Evolutionary conservation across 1,140 invertebrate genomes (phyloP).

Genomic region (Ooceraea biroi): DNA sequence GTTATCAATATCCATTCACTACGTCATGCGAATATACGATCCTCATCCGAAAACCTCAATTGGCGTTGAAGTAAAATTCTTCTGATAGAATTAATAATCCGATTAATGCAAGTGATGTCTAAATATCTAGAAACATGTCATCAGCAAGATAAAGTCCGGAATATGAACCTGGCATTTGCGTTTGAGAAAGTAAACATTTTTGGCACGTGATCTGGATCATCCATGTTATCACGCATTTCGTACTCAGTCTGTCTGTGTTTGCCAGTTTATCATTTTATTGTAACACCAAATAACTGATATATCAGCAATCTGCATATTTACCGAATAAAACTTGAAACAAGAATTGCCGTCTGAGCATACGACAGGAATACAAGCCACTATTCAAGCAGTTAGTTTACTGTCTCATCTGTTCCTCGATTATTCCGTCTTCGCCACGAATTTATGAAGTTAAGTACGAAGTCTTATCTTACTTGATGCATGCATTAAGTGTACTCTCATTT

Average conservation of each 20-base stretch:
- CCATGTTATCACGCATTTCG: too few species aligned
- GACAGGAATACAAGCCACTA: neutral
- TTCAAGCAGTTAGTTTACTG: neutral
- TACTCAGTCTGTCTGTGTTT: too few species aligned
- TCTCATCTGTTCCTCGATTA: neutral
- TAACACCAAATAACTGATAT: neutral
- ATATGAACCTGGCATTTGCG: too few species aligned
- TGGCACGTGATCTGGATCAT: too few species aligned
- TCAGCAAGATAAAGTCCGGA: neutral
- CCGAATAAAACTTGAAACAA: neutral
- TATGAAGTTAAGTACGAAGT: neutral
- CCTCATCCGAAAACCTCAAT: neutral
- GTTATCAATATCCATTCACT: neutral
- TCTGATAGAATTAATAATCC: neutral
- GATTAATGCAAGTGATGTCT: neutral
- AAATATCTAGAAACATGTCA: neutral
- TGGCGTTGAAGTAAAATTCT: neutral
- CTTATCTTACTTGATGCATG: too few species aligned
- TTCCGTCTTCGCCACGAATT: neutral
- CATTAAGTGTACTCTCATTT: constrained; percentile 2
- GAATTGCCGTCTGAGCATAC: neutral
- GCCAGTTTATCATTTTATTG: neutral
- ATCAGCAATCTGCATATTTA: neutral
- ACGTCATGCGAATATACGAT: neutral
- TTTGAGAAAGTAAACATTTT: too few species aligned